Evolutionary conservation across 2,888 invertebrate species (phyloP), one percentile per base, ranked within the genome.

Genomic region (Microctonus aethiopoides): DNA sequence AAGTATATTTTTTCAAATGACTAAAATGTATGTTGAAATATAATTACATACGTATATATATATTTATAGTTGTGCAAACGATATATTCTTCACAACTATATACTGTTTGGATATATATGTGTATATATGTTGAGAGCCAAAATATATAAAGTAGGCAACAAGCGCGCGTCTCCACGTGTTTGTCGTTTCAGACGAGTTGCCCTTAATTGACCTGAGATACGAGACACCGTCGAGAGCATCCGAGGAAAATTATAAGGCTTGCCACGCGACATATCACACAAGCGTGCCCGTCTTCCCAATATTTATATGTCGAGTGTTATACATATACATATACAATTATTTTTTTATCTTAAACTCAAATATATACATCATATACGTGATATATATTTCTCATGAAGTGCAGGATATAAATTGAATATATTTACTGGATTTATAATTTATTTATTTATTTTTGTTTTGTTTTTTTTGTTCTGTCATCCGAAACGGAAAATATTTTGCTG

Each of bases 181-280:
- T 84, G 86, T 85, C 86, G 85, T 86, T 86, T 84, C 84, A 81
- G 80, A 78, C 83, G 84, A 80, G 80, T 84, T 84, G 83, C 77
- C 72, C 83, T 84, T 85, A 86, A 86, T 86, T 86, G 85, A 85
- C 79, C 84, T 86, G 83, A 86, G 84, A 86, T 85, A 86, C 83
- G 85, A 85, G 82, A 78, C 75, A 72, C 72, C 72, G 80, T 75
- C 77, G 71, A 73, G 67, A 67, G 29, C 64, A 57, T 60, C 68
- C 24, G 41, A 71, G 67, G 41, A 75, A 76, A 75, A 76, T 75
- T 75, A 76, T 74, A 76, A 72, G 70, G 71, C 68, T n/a, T 70
- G 67, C 63, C 59, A 62, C 64, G 70, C 69, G 64, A 68, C 65
- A 65, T 64, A 26, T 56, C 29, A 67, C 62, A 61, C 52, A 26